Conservation (phyloP, 2,888 invertebrate species). For the Rotaria sp. region DNA sequence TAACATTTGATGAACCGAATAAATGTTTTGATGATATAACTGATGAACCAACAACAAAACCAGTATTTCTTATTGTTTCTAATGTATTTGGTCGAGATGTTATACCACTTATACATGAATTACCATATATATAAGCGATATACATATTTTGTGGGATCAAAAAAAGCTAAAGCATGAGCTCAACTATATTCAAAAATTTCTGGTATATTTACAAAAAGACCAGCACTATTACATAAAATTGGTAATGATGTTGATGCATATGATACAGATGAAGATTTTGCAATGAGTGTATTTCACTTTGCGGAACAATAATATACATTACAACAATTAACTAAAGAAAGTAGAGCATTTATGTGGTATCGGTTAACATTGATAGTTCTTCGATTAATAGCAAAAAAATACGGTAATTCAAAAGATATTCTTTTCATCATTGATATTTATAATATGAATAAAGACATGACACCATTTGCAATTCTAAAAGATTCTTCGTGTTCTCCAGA, state of each 20-base stretch:
- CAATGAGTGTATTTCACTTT: slow-evolving; percentile 10
- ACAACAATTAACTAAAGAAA: not conserved
- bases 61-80: not conserved
- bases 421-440: not conserved
- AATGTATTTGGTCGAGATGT: not conserved
- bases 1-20: not conserved
- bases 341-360: slow-evolving; percentile 13
- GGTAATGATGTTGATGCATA: not conserved
- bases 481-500: not conserved
- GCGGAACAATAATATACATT: not conserved
- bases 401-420: not conserved
- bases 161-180: not conserved
- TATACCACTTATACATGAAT: not conserved
- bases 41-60: not conserved
- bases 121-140: not conserved
- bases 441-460: not conserved
- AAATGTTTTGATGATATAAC: not conserved
- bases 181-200: not conserved
- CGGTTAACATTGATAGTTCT: not conserved
- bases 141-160: not conserved
- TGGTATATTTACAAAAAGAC: not conserved
- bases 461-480: not conserved
- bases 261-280: not conserved
- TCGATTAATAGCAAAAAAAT: not conserved
- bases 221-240: not conserved